Evolutionary conservation across 2,888 invertebrate species (phyloP).

Genomic region (Lampropteryx suffumata): DNA sequence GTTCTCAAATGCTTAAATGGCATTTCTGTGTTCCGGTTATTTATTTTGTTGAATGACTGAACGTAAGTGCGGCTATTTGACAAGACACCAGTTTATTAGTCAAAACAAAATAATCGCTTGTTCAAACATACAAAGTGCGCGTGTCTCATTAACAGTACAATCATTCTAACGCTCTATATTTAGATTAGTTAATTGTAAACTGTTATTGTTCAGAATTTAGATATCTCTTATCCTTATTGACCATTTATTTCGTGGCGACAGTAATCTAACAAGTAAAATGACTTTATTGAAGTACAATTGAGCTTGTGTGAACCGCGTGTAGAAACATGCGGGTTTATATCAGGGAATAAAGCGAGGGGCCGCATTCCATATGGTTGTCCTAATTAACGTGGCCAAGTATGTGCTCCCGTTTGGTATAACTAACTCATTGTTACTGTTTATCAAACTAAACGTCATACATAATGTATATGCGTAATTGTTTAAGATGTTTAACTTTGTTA

Average conservation of each 20-base stretch:
- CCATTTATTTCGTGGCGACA: slow-evolving; percentile 9
- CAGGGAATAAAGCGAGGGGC: slow-evolving; percentile 29
- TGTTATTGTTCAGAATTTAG: slow-evolving; percentile 2
- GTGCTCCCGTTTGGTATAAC: slow-evolving; percentile 25
- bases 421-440: slow-evolving; percentile 28
- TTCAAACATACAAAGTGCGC: no score
- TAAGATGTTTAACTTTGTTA: not conserved
- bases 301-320: slow-evolving; percentile 9
- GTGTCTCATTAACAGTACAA: not conserved
- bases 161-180: not conserved
- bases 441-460: no score
- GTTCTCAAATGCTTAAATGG: no score
- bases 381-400: slow-evolving; percentile 34
- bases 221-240: slow-evolving; percentile 9
- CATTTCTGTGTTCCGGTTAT: no score
- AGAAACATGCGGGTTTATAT: slow-evolving; percentile 32
- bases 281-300: slow-evolving; percentile 21
- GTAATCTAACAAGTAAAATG: slow-evolving; percentile 21
- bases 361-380: slow-evolving; percentile 34
- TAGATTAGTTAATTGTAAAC: no score
- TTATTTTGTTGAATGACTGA: not conserved
- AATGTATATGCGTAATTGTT: no score
- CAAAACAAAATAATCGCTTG: no score
- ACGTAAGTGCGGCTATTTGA: not conserved
- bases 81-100: not conserved